Conservation (phyloP, 2,113 vertebrate genomes). For the Gadus chalcogrammus region DNA sequence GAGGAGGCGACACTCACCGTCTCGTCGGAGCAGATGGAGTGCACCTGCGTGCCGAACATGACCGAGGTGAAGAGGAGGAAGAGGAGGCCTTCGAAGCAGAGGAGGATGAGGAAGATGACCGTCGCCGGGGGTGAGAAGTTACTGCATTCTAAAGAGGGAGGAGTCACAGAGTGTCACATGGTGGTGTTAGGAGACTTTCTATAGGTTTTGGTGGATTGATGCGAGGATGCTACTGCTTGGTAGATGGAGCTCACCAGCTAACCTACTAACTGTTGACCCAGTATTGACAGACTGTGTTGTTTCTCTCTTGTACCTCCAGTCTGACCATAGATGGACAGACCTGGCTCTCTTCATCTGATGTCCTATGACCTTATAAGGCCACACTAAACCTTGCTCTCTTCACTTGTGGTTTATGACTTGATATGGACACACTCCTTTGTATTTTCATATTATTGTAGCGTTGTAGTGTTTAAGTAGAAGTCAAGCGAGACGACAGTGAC, state of each 20-base stretch:
- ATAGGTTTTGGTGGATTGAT: not conserved
- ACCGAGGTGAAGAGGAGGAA: constrained; percentile 97
- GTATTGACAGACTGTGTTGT: too few species aligned
- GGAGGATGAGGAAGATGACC: constrained; percentile 93
- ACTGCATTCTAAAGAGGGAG: constrained; percentile 83
- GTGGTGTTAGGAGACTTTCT: not conserved
- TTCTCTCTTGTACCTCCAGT: too few species aligned
- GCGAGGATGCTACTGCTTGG: not conserved
- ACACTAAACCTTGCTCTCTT: too few species aligned
- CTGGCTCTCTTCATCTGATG: too few species aligned
- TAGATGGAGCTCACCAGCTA: not conserved
- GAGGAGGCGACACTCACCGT: constrained; percentile 76
- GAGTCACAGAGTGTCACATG: not conserved
- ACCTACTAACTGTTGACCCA: too few species aligned
- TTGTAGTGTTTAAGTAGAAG: too few species aligned
- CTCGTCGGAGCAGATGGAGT: constrained; percentile 97
- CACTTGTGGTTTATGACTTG: too few species aligned
- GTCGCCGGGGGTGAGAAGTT: constrained; percentile 92
- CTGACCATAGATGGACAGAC: too few species aligned
- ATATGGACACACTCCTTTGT: too few species aligned
- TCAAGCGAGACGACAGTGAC: constrained; percentile 46
- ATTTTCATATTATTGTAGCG: too few species aligned
- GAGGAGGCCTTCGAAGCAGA: constrained; percentile 94
- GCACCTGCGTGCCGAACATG: constrained; percentile 98
- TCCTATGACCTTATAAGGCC: too few species aligned